phyloP scores from a whole-genome alignment of 2,113 vertebrate species.

The Laticauda colubrina region DNA sequence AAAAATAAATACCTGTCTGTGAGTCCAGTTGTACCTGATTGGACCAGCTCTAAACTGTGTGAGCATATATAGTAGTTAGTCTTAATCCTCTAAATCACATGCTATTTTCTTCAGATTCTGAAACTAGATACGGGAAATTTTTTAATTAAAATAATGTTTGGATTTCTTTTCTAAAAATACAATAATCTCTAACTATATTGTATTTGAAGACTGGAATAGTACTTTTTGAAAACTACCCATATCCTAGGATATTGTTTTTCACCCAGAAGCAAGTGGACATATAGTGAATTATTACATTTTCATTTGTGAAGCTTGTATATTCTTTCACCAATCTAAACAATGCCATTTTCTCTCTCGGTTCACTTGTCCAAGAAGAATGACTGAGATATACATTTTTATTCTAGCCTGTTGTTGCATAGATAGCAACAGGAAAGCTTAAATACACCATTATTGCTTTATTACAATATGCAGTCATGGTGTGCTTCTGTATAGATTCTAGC shows the following conservation, averaged over 20 bases:
- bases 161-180: not conserved
- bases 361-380: conserved; percentile 31
- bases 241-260: not conserved
- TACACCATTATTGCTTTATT: not conserved
- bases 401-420: conserved; percentile 5
- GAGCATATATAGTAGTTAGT: not conserved
- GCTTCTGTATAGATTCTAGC: conserved; percentile 9
- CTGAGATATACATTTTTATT: conserved; percentile 27
- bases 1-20: not conserved
- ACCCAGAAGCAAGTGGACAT: not conserved
- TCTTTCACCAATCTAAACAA: conserved; percentile 18
- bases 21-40: not conserved
- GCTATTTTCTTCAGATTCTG: rapidly evolving
- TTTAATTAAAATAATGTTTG: not conserved
- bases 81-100: not conserved
- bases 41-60: not conserved
- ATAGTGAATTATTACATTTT: not conserved
- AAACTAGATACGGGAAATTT: not conserved
- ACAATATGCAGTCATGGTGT: not conserved
- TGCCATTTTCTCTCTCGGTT: conserved; percentile 33
- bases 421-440: conserved; percentile 28
- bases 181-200: not conserved
- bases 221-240: not conserved
- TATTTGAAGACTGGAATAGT: not conserved
- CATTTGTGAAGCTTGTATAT: not conserved